Percentiles rank a stretch among this genome's conserved stretches.
Evolutionary conservation across 2,888 invertebrate species (phyloP).

Genomic region (Eupsilia transversa): DNA sequence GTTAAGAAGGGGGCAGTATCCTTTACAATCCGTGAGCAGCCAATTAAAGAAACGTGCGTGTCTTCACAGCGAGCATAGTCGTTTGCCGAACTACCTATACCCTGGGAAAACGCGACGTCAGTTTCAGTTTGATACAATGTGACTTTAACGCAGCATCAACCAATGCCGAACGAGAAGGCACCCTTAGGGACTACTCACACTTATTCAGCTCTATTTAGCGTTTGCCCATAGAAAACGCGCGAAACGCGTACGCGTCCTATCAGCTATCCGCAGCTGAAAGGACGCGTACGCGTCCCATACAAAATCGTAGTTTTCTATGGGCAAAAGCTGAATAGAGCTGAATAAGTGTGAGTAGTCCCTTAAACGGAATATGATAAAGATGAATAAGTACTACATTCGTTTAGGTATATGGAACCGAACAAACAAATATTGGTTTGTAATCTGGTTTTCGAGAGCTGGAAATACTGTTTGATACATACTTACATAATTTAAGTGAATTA

Average conservation of each 20-base stretch:
- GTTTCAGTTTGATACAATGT: neutral
- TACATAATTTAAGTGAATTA: neutral
- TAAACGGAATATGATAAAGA: neutral
- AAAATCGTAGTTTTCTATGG: too few relatives aligned
- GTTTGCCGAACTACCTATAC: neutral
- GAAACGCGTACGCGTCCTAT: too few relatives aligned
- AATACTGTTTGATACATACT: neutral
- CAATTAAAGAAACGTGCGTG: neutral
- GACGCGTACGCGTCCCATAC: too few relatives aligned
- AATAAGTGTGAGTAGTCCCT: too few relatives aligned
- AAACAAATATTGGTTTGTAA: constrained; percentile 3
- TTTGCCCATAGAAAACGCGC: too few relatives aligned
- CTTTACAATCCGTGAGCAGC: neutral
- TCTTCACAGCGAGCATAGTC: neutral
- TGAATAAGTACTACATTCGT: neutral
- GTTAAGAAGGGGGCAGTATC: neutral
- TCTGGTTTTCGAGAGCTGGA: neutral
- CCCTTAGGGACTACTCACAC: too few relatives aligned
- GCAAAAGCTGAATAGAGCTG: too few relatives aligned
- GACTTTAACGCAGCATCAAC: neutral
- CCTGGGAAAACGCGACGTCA: neutral
- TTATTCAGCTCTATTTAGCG: too few relatives aligned
- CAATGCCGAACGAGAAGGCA: neutral
- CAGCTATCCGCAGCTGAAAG: too few relatives aligned
- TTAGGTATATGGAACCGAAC: neutral